Evolutionary conservation across 2,888 invertebrate genomes (phyloP).

Genomic region (Acrocyrtus sp.): DNA sequence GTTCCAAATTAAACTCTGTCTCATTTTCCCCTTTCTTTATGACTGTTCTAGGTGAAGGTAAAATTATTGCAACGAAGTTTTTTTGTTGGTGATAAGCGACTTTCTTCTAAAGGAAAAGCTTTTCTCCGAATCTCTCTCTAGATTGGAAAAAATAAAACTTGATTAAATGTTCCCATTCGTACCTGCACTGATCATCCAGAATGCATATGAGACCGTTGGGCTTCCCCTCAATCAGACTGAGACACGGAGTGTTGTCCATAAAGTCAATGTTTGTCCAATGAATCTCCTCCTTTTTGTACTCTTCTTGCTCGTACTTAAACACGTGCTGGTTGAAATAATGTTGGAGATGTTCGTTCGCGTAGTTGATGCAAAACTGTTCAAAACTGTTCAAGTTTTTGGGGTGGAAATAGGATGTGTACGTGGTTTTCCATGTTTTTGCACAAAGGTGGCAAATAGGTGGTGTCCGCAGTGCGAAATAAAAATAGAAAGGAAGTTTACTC

Average conservation of each 20-base stretch:
- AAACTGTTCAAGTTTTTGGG: slow-evolving; percentile 73
- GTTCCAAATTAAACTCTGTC: no score
- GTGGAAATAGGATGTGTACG: background rate
- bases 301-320: slow-evolving; percentile 97
- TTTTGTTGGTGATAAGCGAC: no score
- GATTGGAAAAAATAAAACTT: no score
- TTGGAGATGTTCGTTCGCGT: slow-evolving; percentile 96
- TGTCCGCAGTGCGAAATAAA: slow-evolving; percentile 13
- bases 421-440: no score
- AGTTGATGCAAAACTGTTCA: slow-evolving; percentile 97
- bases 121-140: no score
- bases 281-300: slow-evolving; percentile 92
- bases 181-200: slow-evolving; percentile 97
- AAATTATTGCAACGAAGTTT: no score
- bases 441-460: slow-evolving; percentile 4
- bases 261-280: slow-evolving; percentile 92
- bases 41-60: no score
- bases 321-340: slow-evolving; percentile 98
- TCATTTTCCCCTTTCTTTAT: no score
- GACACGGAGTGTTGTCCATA: slow-evolving; percentile 89
- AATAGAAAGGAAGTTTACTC: slow-evolving; percentile 35
- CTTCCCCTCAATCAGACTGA: slow-evolving; percentile 91
- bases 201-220: slow-evolving; percentile 89
- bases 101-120: no score
- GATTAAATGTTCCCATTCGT: no score